Conservation (phyloP, 2,888 invertebrate species). For the Heliconius sara region DNA sequence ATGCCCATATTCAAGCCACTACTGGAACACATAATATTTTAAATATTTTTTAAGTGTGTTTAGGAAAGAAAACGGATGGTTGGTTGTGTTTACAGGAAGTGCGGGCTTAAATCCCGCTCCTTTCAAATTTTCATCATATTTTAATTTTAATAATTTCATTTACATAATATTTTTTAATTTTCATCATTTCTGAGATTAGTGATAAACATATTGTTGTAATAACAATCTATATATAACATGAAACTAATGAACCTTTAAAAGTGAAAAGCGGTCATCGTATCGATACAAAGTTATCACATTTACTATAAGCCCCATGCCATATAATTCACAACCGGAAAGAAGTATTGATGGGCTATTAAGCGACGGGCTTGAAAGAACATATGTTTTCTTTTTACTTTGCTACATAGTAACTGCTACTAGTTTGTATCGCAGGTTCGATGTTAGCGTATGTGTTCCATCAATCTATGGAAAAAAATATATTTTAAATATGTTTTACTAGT, state of each 20-base stretch:
- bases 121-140: too few relatives aligned
- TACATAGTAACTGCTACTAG: not conserved
- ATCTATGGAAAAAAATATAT: not conserved
- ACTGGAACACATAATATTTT: too few relatives aligned
- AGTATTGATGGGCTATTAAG: constrained; percentile 14
- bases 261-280: not conserved
- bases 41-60: too few relatives aligned
- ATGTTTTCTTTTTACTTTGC: not conserved
- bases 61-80: too few relatives aligned
- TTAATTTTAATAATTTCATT: too few relatives aligned
- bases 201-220: too few relatives aligned
- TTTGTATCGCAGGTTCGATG: not conserved
- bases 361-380: not conserved
- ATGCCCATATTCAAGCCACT: too few relatives aligned
- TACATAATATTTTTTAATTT: too few relatives aligned
- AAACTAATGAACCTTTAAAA: constrained; percentile 6
- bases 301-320: not conserved
- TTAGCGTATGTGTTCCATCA: not conserved
- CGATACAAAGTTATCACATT: constrained; percentile 1
- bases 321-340: constrained; percentile 18
- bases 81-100: too few relatives aligned
- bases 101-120: too few relatives aligned
- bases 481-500: too few relatives aligned
- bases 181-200: too few relatives aligned
- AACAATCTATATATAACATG: not conserved